A percentile compares a stretch with the other conserved stretches of the same genome.
These are phyloP conservation scores for Acanthurus lineatus DNA, from an alignment of 2,797 vertebrate genomes.

Conservation along the genomic window DNA sequence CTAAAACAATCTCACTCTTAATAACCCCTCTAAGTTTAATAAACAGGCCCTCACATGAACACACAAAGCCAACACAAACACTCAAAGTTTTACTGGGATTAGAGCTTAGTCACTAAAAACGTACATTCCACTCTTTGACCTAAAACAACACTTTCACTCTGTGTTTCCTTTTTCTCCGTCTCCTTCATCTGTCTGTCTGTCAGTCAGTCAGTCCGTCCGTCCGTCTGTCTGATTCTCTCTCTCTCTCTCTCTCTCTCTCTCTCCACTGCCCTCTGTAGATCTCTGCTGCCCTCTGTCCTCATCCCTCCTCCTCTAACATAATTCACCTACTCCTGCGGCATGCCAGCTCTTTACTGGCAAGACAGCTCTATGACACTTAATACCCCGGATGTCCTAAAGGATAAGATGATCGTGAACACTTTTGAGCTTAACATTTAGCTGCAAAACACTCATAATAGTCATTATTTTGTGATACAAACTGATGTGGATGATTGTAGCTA, in stretches of 20 bases:
- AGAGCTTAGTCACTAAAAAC: slow-evolving; percentile 49
- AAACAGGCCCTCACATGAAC: slow-evolving; percentile 27
- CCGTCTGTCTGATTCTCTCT: background rate
- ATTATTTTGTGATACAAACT: slow-evolving; percentile 1
- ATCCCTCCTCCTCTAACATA: slow-evolving; percentile 26
- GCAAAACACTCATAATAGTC: slow-evolving; percentile 9
- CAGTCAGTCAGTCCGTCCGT: background rate
- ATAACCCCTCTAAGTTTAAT: slow-evolving; percentile 38
- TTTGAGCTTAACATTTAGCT: background rate
- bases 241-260: background rate
- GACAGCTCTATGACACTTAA: slow-evolving; percentile 35
- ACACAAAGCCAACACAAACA: background rate
- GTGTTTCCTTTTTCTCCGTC: slow-evolving; percentile 6
- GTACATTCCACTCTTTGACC: slow-evolving; percentile 44
- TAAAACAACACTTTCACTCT: slow-evolving; percentile 20
- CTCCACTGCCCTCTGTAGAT: slow-evolving; percentile 20
- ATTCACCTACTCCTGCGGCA: slow-evolving; percentile 47
- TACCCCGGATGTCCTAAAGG: slow-evolving; percentile 33
- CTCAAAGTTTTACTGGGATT: slow-evolving; percentile 43
- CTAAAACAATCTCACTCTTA: slow-evolving; percentile 39
- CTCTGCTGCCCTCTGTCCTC: slow-evolving; percentile 59
- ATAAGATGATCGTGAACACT: slow-evolving; percentile 29
- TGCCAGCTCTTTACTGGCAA: slow-evolving; percentile 17
- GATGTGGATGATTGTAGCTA: background rate
- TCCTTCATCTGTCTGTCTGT: background rate